phyloP scores from a whole-genome alignment of 2,888 invertebrate genomes.

The Selenia dentaria region DNA sequence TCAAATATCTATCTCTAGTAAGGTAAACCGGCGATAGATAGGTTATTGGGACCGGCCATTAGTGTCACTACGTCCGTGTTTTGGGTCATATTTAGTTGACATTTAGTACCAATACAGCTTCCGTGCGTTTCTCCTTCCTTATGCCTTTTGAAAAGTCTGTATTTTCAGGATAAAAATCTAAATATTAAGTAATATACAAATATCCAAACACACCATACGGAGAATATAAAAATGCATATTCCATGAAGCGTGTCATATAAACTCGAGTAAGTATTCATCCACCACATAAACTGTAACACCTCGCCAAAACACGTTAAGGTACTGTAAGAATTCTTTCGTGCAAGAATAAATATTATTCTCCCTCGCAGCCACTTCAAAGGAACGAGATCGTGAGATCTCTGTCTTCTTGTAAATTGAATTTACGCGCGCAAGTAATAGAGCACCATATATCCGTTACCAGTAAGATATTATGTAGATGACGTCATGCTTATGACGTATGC shows the following conservation, averaged over 20 bases:
- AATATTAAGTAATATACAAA: too few species aligned
- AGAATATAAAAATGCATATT: conserved; percentile 8
- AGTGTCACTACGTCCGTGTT: too few species aligned
- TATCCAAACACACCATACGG: too few species aligned
- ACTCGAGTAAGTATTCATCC: conserved; percentile 15
- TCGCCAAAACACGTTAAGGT: too few species aligned
- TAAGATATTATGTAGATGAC: conserved; percentile 15
- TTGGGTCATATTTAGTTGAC: too few species aligned
- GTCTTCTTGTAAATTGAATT: conserved; percentile 29
- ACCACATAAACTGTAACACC: conserved; percentile 13
- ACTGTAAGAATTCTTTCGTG: conserved; percentile 7
- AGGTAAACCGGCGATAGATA: too few species aligned
- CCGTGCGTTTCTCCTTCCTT: too few species aligned
- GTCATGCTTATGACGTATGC: neutral
- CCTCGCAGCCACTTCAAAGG: conserved; percentile 26
- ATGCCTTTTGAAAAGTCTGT: too few species aligned
- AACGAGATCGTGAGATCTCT: conserved; percentile 16
- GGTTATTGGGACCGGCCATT: too few species aligned
- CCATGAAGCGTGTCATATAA: conserved; percentile 13
- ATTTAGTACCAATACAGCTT: too few species aligned
- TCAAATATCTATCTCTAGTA: too few species aligned
- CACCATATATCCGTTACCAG: conserved; percentile 16
- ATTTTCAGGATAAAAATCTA: too few species aligned
- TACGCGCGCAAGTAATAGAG: conserved; percentile 20
- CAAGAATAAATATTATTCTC: conserved; percentile 24